Percentiles rank a stretch among this genome's conserved stretches.
Evolutionary conservation across 2,797 vertebrate species (phyloP).

Genomic region (Xenops minutus): DNA sequence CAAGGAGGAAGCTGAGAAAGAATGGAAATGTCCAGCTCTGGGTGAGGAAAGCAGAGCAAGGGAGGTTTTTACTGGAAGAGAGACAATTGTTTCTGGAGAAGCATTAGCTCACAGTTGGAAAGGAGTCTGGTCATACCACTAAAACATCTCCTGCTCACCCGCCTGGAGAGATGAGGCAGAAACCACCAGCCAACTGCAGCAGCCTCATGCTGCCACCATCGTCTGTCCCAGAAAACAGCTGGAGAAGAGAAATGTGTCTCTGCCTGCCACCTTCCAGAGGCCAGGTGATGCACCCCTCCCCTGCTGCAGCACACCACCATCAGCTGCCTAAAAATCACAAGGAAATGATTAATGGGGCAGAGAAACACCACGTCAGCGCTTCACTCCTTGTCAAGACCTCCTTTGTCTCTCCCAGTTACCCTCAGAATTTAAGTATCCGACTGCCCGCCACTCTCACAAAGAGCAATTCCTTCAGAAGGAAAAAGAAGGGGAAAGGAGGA

Average conservation of each 20-base stretch:
- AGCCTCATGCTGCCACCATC: rapidly evolving
- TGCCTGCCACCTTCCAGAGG: background rate
- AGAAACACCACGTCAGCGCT: background rate
- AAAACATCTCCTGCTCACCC: background rate
- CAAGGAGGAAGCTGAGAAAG: background rate
- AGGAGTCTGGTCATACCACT: background rate
- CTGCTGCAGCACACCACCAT: background rate
- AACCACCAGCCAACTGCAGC: background rate
- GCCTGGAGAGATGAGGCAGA: background rate
- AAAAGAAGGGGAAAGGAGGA: rapidly evolving
- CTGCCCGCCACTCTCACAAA: background rate
- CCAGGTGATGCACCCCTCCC: background rate
- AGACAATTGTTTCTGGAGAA: background rate
- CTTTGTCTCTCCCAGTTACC: background rate
- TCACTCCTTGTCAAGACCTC: background rate
- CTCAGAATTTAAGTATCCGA: background rate
- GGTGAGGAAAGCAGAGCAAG: background rate
- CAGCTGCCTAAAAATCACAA: background rate
- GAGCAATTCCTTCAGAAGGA: background rate
- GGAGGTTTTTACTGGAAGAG: slow-evolving; percentile 1
- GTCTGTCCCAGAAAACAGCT: background rate
- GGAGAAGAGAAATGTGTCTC: background rate
- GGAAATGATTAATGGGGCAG: background rate
- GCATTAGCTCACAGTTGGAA: slow-evolving; percentile 36
- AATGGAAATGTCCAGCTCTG: background rate